Conservation (phyloP, 30 jellyfish, hydroid and myxozoan species). For the Aurelia sp. region DNA sequence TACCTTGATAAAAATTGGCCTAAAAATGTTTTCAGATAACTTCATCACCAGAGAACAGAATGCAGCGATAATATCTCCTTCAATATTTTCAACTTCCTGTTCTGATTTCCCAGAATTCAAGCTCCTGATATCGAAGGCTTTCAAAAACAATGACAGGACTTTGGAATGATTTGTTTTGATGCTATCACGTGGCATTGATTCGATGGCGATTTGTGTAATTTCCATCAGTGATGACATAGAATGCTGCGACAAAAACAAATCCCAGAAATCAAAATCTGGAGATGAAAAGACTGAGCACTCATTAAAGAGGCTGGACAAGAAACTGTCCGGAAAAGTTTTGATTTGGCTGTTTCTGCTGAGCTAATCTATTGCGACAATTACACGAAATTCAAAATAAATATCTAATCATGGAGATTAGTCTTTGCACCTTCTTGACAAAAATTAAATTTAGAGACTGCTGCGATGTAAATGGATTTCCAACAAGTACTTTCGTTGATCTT, state of each 20-base stretch:
- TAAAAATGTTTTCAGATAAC: conserved; percentile 83
- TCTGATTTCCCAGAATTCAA: conserved; percentile 34
- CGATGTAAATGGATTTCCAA: too few relatives aligned
- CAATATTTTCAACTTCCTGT: conserved; percentile 20
- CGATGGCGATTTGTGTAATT: conserved; percentile 28
- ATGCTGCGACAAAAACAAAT: conserved; percentile 17
- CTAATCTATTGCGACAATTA: too few relatives aligned
- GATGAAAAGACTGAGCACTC: too few relatives aligned
- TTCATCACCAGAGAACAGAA: conserved; percentile 70
- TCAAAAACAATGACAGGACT: conserved; percentile 61
- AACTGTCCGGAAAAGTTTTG: too few relatives aligned
- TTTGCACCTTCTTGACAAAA: too few relatives aligned
- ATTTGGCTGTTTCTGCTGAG: too few relatives aligned
- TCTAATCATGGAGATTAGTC: too few relatives aligned
- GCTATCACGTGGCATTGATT: conserved; percentile 58
- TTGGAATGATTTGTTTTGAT: conserved; percentile 41
- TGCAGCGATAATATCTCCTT: conserved; percentile 57
- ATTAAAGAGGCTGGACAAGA: too few relatives aligned
- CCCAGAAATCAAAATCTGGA: too few relatives aligned
- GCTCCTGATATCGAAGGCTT: conserved; percentile 58
- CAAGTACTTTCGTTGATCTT: too few relatives aligned
- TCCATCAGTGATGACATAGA: conserved; percentile 55
- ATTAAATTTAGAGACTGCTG: too few relatives aligned
- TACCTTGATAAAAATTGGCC: conserved; percentile 93
- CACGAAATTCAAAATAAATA: too few relatives aligned